A percentile compares a stretch with the other conserved stretches of the same genome.
Evolutionary conservation across 1,140 invertebrate genomes (phyloP).

Genomic region (Drosophila ficusphila): DNA sequence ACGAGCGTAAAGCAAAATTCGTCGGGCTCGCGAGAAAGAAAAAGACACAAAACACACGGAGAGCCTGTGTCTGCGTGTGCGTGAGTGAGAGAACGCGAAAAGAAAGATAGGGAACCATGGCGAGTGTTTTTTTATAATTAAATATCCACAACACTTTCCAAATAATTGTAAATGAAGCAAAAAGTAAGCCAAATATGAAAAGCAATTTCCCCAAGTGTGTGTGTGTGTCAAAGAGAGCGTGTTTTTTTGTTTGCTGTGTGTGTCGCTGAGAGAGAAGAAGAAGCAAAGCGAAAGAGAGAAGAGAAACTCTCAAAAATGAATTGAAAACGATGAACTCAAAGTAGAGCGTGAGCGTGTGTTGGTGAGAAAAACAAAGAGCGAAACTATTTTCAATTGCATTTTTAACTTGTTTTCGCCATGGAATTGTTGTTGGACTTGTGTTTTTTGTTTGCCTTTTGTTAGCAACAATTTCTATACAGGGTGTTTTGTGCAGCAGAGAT

Average conservation of each 20-base stretch:
- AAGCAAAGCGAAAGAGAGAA: constrained; percentile 35
- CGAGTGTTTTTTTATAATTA: constrained; percentile 61
- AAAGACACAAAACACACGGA: neutral
- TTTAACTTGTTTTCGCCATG: constrained; percentile 61
- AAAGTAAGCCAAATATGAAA: constrained; percentile 46
- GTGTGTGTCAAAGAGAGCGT: constrained; percentile 32
- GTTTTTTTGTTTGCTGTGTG: constrained; percentile 50
- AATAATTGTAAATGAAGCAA: constrained; percentile 27
- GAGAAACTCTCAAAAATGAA: constrained; percentile 76
- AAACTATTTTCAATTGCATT: constrained; percentile 66
- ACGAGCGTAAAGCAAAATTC: neutral
- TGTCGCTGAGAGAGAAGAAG: constrained; percentile 18
- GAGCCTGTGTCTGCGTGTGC: neutral
- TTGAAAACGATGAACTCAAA: constrained; percentile 81
- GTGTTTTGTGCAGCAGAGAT: neutral
- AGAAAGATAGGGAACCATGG: constrained; percentile 48
- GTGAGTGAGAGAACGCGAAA: constrained; percentile 35
- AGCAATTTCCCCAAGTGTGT: constrained; percentile 1
- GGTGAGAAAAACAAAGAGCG: constrained; percentile 13
- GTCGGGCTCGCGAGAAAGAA: constrained; percentile 15
- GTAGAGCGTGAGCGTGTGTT: constrained; percentile 37
- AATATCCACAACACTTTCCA: constrained; percentile 26
- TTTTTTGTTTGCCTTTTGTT: constrained; percentile 17
- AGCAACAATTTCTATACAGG: constrained; percentile 42
- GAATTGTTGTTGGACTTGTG: constrained; percentile 33